These are phyloP conservation scores for Phrynocephalus versicolor DNA, from an alignment of 2,113 vertebrate species.

Conservation along the genomic window DNA sequence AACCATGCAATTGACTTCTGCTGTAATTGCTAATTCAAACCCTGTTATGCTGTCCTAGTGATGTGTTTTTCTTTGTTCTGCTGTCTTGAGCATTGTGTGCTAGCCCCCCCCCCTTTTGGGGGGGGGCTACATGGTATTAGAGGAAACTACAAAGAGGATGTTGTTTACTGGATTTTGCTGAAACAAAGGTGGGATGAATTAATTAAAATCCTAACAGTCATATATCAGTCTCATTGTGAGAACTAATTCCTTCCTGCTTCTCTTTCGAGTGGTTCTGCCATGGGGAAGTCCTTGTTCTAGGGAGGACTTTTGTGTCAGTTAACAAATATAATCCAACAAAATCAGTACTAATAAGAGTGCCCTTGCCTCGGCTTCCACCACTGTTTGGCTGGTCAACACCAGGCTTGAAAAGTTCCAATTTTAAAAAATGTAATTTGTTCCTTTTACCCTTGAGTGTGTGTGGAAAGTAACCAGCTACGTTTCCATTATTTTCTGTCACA, in stretches of 20 bases:
- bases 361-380: no score
- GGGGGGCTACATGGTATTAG: conserved; percentile 38
- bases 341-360: neutral
- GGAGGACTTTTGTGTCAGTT: neutral
- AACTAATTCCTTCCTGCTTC: neutral
- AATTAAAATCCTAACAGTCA: neutral
- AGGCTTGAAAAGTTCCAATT: no score
- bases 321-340: neutral
- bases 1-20: conserved; percentile 58
- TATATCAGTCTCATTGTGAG: neutral
- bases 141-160: conserved; percentile 24
- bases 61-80: conserved; percentile 48
- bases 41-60: conserved; percentile 55
- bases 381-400: no score
- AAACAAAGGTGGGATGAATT: neutral
- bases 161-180: conserved; percentile 14
- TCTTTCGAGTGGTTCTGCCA: neutral
- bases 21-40: conserved; percentile 61
- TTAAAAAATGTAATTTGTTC: no score
- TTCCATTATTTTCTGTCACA: no score
- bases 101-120: conserved; percentile 26
- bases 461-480: no score
- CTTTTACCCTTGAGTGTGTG: no score
- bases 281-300: neutral
- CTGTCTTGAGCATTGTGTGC: conserved; percentile 54